Evolutionary conservation across 2,888 invertebrate genomes (phyloP), one percentile per base, ranked within the genome.

Genomic region (Agrochola macilenta): DNA sequence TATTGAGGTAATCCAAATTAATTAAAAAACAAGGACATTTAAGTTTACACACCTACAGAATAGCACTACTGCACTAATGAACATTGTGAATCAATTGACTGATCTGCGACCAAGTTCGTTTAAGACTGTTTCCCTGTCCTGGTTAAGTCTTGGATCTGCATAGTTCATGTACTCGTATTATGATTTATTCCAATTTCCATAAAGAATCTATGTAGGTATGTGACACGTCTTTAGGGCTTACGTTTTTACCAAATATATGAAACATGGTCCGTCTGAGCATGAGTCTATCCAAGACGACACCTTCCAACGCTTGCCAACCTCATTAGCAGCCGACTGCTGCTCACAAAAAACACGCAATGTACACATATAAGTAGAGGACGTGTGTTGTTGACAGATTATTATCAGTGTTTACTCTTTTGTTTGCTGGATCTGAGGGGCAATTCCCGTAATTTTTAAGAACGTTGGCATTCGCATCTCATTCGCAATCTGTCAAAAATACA

Each of bases 241-340:
- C 58, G 14, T 26, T 58, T n/a, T 26, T 26, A 58, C 14, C 14
- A 7, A 14, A 14, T 12, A 2, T 26, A 14, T 58, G 14, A 26
- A 58, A 26, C 26, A 26, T 58, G 20, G 23, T 20, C 49, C 23
- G 61, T 54, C 26, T 54, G 43, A 49, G n/a, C 5, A 90, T 89
- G 90, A 89, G 87, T 93, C 83, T 89, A 90, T 90, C 89, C 79
- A 86, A 74, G 76, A 26, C 17, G 43, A 52, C 49, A 69, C 63
- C 73, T 69, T 71, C 71, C 66, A 81, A 39, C 14, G 75, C 70
- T 74, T 57, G 63, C 57, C 68, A 65, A 60, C 43, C 46, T 80
- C 61, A 83, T 87, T 87, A 88, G 68, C 79, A 73, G 52, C 57
- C 61, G 65, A 76, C 69, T 74, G 26, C 30, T 75, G 14, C 35